These are phyloP conservation scores for Phyllopteryx taeniolatus DNA, from an alignment of 2,113 vertebrate species.

Conservation along the genomic window DNA sequence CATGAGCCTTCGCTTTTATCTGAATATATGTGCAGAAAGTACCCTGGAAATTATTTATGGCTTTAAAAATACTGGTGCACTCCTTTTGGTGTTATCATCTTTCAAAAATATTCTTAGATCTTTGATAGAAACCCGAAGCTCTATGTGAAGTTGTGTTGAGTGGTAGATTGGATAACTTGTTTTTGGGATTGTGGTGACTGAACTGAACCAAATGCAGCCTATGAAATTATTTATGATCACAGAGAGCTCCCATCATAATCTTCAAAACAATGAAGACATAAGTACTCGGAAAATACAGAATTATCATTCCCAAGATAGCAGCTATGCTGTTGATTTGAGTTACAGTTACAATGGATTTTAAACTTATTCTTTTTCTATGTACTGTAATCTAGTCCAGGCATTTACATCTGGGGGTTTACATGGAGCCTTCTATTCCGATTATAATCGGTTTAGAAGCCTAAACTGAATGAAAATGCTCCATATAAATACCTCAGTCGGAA, in stretches of 20 bases:
- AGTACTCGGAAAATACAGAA: slow-evolving; percentile 22
- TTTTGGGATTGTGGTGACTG: slow-evolving; percentile 13
- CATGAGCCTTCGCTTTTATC: slow-evolving; percentile 63
- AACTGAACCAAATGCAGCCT: slow-evolving; percentile 15
- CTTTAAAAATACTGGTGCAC: slow-evolving; percentile 64
- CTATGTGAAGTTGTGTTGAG: slow-evolving; percentile 36
- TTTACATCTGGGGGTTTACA: too few relatives aligned
- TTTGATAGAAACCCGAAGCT: slow-evolving; percentile 45
- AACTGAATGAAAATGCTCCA: too few relatives aligned
- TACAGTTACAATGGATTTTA: neutral
- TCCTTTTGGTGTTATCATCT: slow-evolving; percentile 45
- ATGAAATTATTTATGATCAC: slow-evolving; percentile 42
- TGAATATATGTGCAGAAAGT: slow-evolving; percentile 65
- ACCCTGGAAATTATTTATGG: slow-evolving; percentile 65
- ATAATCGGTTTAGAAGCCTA: too few relatives aligned
- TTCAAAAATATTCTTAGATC: slow-evolving; percentile 47
- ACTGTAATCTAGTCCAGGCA: too few relatives aligned
- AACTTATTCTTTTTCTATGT: too few relatives aligned
- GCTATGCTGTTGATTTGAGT: neutral
- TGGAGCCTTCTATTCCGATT: too few relatives aligned
- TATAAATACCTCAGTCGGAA: too few relatives aligned
- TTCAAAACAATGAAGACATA: slow-evolving; percentile 13
- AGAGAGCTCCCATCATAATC: slow-evolving; percentile 26
- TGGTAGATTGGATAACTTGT: slow-evolving; percentile 21
- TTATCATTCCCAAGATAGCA: neutral